A percentile compares a stretch with the other conserved stretches of the same genome.
These are phyloP conservation scores for Neolamprologus variostigma DNA, from an alignment of 2,113 vertebrate genomes.

Conservation along the genomic window DNA sequence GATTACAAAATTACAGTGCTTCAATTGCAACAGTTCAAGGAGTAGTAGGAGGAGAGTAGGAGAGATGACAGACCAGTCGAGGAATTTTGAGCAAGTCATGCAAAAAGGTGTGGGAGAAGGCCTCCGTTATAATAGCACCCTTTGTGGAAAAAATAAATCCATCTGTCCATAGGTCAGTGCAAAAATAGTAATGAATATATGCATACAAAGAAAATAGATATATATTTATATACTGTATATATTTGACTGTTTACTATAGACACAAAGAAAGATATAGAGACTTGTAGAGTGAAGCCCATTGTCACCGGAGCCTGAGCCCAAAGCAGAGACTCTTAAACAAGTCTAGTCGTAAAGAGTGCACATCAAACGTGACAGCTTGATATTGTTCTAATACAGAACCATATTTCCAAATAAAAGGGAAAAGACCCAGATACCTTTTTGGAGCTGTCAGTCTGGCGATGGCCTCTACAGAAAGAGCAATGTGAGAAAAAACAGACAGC, in stretches of 20 bases:
- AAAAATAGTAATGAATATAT: conserved; percentile 75
- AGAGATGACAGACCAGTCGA: conserved; percentile 62
- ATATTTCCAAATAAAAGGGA: conserved; percentile 17
- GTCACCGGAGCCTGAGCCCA: conserved; percentile 40
- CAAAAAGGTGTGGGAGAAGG: conserved; percentile 81
- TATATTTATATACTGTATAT: conserved; percentile 61
- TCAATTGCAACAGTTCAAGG: conserved; percentile 57
- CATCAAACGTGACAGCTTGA: conserved; percentile 32
- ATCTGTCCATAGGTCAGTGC: conserved; percentile 71
- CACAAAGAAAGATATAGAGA: conserved; percentile 52
- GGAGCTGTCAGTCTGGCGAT: conserved; percentile 33
- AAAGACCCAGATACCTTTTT: background rate
- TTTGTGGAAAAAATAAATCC: conserved; percentile 76
- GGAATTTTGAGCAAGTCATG: conserved; percentile 78
- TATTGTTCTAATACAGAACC: conserved; percentile 27
- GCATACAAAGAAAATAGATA: conserved; percentile 72
- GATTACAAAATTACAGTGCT: conserved; percentile 77
- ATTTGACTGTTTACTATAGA: conserved; percentile 52
- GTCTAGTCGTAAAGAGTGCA: conserved; percentile 40
- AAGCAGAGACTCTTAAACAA: conserved; percentile 44
- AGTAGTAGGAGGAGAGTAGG: conserved; percentile 55
- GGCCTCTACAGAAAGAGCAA: conserved; percentile 35
- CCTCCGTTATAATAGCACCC: conserved; percentile 76
- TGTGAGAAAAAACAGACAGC: conserved; percentile 47
- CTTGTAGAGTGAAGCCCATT: conserved; percentile 44